Evolutionary conservation across 2,888 invertebrate species (phyloP).

Genomic region (Lithodes maja): DNA sequence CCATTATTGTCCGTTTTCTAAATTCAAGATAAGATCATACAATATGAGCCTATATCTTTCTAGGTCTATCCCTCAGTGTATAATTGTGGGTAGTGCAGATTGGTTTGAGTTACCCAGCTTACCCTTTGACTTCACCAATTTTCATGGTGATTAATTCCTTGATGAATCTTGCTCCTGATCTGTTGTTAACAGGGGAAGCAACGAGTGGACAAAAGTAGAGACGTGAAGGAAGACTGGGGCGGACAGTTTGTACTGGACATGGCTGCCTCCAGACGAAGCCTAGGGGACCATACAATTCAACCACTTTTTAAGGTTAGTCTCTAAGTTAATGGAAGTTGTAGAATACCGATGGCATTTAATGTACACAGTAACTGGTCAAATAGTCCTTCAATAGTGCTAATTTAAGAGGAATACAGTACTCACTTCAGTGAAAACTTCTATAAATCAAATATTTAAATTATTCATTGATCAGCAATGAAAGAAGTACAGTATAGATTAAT

Average conservation of each 20-base stretch:
- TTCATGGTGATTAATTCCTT: no score
- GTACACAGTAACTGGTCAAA: neutral
- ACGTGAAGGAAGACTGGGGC: slow-evolving; percentile 44
- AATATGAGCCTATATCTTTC: no score
- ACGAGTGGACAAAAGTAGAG: neutral
- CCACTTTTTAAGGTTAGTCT: slow-evolving; percentile 49
- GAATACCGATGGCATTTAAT: neutral
- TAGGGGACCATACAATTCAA: slow-evolving; percentile 29
- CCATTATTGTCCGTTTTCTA: no score
- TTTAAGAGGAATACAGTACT: neutral
- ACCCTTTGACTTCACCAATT: no score
- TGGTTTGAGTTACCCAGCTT: no score
- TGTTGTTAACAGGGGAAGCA: neutral
- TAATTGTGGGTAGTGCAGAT: no score
- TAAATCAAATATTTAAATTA: no score
- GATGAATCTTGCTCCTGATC: neutral
- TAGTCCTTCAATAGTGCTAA: neutral
- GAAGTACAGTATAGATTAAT: no score
- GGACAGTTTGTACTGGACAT: slow-evolving; percentile 53
- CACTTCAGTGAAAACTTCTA: no score
- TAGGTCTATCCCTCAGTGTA: no score
- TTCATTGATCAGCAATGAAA: no score
- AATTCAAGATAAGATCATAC: no score
- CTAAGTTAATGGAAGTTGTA: neutral
- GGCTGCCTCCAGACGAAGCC: slow-evolving; percentile 32